A percentile compares a stretch with the other conserved stretches of the same genome.
phyloP scores from a whole-genome alignment of 2,797 vertebrate species.

The Chelon labrosus region DNA sequence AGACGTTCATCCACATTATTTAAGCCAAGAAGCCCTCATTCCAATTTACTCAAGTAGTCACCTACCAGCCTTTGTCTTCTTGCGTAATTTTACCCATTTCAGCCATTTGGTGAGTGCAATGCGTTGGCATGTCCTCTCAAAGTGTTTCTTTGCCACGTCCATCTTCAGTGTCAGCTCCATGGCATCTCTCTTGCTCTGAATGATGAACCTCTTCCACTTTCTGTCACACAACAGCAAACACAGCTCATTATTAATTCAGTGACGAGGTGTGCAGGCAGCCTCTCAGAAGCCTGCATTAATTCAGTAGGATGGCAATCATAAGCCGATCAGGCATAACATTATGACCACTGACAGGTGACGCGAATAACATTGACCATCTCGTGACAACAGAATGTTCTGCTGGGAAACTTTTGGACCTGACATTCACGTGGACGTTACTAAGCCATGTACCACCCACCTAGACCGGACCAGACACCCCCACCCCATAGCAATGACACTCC shows the following conservation, averaged over 20 bases:
- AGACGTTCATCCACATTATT: conserved; percentile 10
- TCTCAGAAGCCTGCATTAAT: conserved; percentile 12
- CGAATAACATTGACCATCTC: no score
- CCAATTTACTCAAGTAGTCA: conserved; percentile 15
- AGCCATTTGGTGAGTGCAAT: conserved; percentile 68
- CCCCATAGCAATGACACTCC: no score
- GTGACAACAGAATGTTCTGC: no score
- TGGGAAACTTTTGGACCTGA: no score
- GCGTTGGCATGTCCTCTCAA: conserved; percentile 45
- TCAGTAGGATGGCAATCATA: neutral
- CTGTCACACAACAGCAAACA: conserved; percentile 69
- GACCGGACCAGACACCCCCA: no score
- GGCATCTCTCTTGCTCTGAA: conserved; percentile 56
- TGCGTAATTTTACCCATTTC: conserved; percentile 66
- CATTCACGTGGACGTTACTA: no score
- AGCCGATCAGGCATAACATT: no score
- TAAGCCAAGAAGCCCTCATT: neutral
- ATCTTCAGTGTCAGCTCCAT: conserved; percentile 65
- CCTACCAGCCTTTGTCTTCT: conserved; percentile 71
- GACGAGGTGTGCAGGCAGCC: conserved; percentile 15
- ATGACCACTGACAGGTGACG: no score
- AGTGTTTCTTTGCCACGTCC: conserved; percentile 58
- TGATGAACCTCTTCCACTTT: conserved; percentile 75
- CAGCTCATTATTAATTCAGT: conserved; percentile 79
- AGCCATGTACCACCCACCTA: no score